phyloP scores from a whole-genome alignment of 2,888 invertebrate species.

The Eupithecia exiguata region DNA sequence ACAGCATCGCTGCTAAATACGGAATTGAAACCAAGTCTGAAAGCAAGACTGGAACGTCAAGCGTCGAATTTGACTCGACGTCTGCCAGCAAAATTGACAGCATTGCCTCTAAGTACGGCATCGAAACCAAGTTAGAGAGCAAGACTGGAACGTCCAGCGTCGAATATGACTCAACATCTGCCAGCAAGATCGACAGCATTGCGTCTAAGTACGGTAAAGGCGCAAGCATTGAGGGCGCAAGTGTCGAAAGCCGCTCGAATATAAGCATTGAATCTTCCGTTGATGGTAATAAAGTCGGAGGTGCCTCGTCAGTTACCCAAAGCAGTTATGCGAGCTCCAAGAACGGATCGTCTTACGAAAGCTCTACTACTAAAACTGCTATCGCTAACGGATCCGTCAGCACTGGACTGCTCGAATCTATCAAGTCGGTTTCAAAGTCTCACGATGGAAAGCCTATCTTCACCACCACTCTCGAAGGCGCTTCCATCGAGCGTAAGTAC shows the following conservation, averaged over 20 bases:
- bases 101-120: conserved; percentile 62
- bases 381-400: conserved; percentile 68
- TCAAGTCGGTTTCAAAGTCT: conserved; percentile 59
- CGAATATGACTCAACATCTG: conserved; percentile 43
- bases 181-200: conserved; percentile 56
- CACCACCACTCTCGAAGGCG: conserved; percentile 89
- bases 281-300: conserved; percentile 61
- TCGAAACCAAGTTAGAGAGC: conserved; percentile 63
- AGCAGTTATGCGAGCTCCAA: conserved; percentile 63
- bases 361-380: conserved; percentile 65
- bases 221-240: conserved; percentile 43
- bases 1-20: conserved; percentile 68
- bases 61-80: conserved; percentile 43
- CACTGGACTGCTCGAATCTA: conserved; percentile 58
- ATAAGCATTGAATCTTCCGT: conserved; percentile 57
- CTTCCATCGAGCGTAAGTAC: conserved; percentile 91
- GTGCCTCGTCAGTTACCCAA: conserved; percentile 62
- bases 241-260: conserved; percentile 53
- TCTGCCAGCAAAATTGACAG: conserved; percentile 54
- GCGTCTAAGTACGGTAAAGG: conserved; percentile 54
- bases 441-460: conserved; percentile 87
- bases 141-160: conserved; percentile 56
- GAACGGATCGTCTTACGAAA: conserved; percentile 64
- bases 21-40: conserved; percentile 65
- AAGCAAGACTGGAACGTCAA: conserved; percentile 59